Evolutionary conservation across 92 coral and sea anemone species (phyloP).

Genomic region (Anthopleura xanthogrammica): DNA sequence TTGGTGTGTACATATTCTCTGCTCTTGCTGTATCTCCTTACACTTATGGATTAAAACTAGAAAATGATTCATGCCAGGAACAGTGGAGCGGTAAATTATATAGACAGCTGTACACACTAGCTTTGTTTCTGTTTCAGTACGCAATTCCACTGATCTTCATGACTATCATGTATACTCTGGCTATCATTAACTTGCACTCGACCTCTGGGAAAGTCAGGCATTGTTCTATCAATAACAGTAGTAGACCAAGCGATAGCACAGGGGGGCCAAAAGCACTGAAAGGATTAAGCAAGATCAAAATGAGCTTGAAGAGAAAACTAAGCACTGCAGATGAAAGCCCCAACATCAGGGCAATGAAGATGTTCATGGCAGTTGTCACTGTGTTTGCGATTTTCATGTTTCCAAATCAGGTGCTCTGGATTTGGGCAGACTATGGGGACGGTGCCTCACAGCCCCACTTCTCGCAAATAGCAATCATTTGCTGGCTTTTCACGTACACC

Average conservation of each 20-base stretch:
- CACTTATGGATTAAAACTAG: constrained; percentile 51
- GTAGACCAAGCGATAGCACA: not conserved
- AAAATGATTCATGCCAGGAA: constrained; percentile 59
- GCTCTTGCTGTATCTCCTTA: constrained; percentile 66
- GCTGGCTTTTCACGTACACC: constrained; percentile 88
- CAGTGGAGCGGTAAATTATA: constrained; percentile 66
- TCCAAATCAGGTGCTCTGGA: constrained; percentile 93
- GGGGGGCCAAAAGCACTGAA: not conserved
- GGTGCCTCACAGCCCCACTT: constrained; percentile 56
- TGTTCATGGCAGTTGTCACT: constrained; percentile 87
- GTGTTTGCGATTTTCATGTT: constrained; percentile 89
- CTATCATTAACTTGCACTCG: constrained; percentile 64
- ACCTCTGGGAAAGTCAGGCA: constrained; percentile 54
- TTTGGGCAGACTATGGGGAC: constrained; percentile 87
- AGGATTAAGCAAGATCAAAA: not conserved
- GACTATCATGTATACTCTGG: constrained; percentile 76
- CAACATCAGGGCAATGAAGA: constrained; percentile 83
- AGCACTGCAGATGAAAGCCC: constrained; percentile 46
- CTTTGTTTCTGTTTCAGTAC: constrained; percentile 78
- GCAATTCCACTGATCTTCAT: constrained; percentile 72
- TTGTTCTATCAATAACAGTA: constrained; percentile 26
- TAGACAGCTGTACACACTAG: constrained; percentile 75
- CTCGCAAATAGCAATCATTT: constrained; percentile 54
- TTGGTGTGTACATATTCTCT: constrained; percentile 47
- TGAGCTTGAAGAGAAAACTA: constrained; percentile 5